These are phyloP conservation scores for Channa argus DNA, from an alignment of 2,113 vertebrate genomes.

Conservation along the genomic window DNA sequence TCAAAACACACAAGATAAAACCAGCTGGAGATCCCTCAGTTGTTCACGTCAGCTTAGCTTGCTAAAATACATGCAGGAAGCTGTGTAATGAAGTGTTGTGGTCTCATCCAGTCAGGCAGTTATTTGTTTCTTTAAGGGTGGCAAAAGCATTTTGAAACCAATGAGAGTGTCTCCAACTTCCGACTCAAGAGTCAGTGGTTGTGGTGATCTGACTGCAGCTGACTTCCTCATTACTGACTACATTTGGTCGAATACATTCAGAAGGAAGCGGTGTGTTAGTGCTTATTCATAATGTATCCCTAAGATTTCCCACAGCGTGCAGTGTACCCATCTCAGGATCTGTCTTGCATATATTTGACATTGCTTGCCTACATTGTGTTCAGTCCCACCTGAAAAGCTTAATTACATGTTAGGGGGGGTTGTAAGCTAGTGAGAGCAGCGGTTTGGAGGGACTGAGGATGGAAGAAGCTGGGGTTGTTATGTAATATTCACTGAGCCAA, in stretches of 20 bases:
- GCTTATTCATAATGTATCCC: constrained; percentile 54
- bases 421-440: constrained; percentile 21
- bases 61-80: constrained; percentile 18
- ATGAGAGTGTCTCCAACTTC: not conserved
- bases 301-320: constrained; percentile 46
- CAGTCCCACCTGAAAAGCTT: constrained; percentile 15
- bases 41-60: constrained; percentile 16
- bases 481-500: constrained; percentile 28
- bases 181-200: constrained; percentile 46
- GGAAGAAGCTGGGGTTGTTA: constrained; percentile 40
- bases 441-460: constrained; percentile 22
- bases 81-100: constrained; percentile 25
- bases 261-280: constrained; percentile 53
- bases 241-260: constrained; percentile 37
- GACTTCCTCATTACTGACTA: constrained; percentile 47
- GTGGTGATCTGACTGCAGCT: constrained; percentile 14
- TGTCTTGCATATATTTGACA: constrained; percentile 42
- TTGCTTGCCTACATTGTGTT: constrained; percentile 29
- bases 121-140: constrained; percentile 8
- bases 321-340: constrained; percentile 25
- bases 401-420: constrained; percentile 40
- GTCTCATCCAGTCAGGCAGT: constrained; percentile 21
- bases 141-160: constrained; percentile 11
- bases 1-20: constrained; percentile 25
- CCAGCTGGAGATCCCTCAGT: not conserved